Conservation (phyloP, 2,888 invertebrate genomes). For the Nephrocerus scutellatus region DNA sequence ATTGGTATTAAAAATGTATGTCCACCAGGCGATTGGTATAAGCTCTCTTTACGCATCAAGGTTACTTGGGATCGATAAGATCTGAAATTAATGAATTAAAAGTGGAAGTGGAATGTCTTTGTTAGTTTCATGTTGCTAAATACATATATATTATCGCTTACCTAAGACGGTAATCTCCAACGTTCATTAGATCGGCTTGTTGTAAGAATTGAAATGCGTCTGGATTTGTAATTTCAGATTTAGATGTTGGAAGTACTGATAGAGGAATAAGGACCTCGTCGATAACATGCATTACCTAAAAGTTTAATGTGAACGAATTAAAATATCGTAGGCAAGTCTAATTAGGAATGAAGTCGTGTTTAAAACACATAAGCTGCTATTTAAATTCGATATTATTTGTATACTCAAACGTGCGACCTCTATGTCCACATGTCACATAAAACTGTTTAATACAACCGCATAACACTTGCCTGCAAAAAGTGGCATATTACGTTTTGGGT, state of each 20-base stretch:
- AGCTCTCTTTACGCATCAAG: conserved; percentile 63
- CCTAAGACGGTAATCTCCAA: conserved; percentile 67
- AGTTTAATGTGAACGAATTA: too few relatives aligned
- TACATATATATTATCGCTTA: too few relatives aligned
- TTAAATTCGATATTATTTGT: too few relatives aligned
- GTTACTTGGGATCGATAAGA: conserved; percentile 70
- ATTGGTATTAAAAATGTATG: conserved; percentile 88
- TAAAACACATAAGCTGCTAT: too few relatives aligned
- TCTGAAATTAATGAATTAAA: conserved; percentile 48
- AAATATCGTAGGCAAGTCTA: too few relatives aligned
- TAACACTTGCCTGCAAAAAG: too few relatives aligned
- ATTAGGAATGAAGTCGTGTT: too few relatives aligned
- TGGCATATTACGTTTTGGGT: too few relatives aligned
- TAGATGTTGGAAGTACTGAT: conserved; percentile 55
- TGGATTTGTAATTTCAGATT: conserved; percentile 67
- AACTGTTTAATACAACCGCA: too few relatives aligned
- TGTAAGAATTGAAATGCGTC: conserved; percentile 74
- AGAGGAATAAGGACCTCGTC: conserved; percentile 80
- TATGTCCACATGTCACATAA: too few relatives aligned
- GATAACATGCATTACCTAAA: conserved; percentile 77
- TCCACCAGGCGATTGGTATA: conserved; percentile 70
- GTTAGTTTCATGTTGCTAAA: too few relatives aligned
- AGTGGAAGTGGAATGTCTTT: not conserved
- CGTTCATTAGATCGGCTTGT: conserved; percentile 67
- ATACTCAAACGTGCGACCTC: too few relatives aligned